phyloP scores from a whole-genome alignment of 2,113 vertebrate species.

The Rhinopomastus cyanomelas region DNA sequence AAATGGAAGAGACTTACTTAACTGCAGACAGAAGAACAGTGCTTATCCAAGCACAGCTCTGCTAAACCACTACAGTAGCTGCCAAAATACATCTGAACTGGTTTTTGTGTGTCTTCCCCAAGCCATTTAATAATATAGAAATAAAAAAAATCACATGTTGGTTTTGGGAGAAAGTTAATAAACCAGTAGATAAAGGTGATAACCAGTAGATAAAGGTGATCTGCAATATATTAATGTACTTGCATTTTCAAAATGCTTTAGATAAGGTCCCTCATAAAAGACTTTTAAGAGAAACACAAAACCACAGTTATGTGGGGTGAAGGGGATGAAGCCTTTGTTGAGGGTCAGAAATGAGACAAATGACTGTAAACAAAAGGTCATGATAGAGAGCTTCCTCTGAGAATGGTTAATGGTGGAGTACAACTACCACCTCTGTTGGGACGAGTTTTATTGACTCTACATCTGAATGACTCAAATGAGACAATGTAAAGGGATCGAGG shows the following conservation, averaged over 20 bases:
- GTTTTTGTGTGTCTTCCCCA: neutral
- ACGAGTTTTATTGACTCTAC: neutral
- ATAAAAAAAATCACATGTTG: conserved; percentile 47
- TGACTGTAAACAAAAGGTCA: conserved; percentile 30
- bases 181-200: conserved; percentile 61
- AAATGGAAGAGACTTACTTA: conserved; percentile 69
- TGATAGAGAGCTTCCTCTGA: conserved; percentile 16
- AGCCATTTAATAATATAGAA: conserved; percentile 44
- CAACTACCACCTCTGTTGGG: neutral
- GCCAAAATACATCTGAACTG: conserved; percentile 30
- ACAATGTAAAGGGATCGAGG: neutral
- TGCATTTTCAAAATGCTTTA: conserved; percentile 60
- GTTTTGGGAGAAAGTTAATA: conserved; percentile 57
- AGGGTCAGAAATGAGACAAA: conserved; percentile 61
- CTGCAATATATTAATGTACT: conserved; percentile 44
- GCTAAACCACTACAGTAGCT: conserved; percentile 24
- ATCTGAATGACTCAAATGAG: neutral
- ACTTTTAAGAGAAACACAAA: conserved; percentile 62
- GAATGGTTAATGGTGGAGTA: conserved; percentile 39
- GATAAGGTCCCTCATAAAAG: conserved; percentile 57
- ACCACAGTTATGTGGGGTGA: neutral
- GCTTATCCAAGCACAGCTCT: conserved; percentile 40
- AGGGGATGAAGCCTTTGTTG: conserved; percentile 32
- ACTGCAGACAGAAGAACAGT: conserved; percentile 39
- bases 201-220: conserved; percentile 61